A percentile compares a stretch with the other conserved stretches of the same genome.
phyloP scores from a whole-genome alignment of 2,888 invertebrate genomes.

The Blomia tropicalis region DNA sequence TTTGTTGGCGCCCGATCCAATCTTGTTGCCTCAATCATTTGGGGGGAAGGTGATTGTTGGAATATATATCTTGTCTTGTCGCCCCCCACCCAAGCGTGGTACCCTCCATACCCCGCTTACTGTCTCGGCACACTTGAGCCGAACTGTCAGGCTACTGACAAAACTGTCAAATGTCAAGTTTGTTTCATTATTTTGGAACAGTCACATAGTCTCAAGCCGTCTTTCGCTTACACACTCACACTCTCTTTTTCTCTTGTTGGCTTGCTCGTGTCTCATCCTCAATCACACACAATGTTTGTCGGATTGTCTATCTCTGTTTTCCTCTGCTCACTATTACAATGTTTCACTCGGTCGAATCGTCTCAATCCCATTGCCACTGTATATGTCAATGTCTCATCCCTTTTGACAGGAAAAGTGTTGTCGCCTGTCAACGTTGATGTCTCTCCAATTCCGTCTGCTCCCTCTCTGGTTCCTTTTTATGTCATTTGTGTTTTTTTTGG shows the following conservation, averaged over 20 bases:
- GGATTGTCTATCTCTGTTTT: conserved; percentile 7
- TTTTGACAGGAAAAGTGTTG: conserved; percentile 14
- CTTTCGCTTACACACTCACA: background rate
- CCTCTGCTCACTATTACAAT: background rate
- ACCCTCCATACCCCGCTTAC: too few species aligned
- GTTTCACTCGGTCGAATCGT: too few species aligned
- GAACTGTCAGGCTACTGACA: conserved; percentile 16
- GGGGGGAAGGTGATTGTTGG: too few species aligned
- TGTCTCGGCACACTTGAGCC: too few species aligned
- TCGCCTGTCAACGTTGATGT: conserved; percentile 11
- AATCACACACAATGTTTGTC: background rate
- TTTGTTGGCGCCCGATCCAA: too few species aligned
- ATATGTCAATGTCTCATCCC: conserved; percentile 8
- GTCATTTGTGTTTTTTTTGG: background rate
- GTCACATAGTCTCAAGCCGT: conserved; percentile 4
- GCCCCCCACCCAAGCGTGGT: too few species aligned
- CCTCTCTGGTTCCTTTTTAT: background rate
- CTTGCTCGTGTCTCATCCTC: conserved; percentile 11
- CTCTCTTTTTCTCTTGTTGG: background rate
- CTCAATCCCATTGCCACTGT: background rate
- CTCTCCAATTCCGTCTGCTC: conserved; percentile 8
- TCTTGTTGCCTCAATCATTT: too few species aligned
- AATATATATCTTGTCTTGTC: too few species aligned
- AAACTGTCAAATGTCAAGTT: conserved; percentile 20
- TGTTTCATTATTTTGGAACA: conserved; percentile 20